These are phyloP conservation scores for Drosophila simulans DNA, from an alignment of 1,140 invertebrate species.

Conservation along the genomic window DNA sequence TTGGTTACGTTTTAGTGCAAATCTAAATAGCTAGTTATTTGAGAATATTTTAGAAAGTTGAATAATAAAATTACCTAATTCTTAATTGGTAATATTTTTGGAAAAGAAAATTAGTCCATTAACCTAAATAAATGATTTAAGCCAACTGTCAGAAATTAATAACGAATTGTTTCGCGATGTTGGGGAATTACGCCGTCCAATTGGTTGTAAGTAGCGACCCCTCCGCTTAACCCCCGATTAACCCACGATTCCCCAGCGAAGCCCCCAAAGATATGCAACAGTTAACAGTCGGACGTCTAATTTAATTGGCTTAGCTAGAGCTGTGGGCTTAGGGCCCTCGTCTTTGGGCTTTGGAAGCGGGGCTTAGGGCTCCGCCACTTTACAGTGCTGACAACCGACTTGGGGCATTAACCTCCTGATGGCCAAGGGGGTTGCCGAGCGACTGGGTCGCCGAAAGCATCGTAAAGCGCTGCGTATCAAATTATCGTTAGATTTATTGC, in stretches of 20 bases:
- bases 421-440: background rate
- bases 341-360: conserved; percentile 13
- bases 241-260: conserved; percentile 7
- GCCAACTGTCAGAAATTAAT: conserved; percentile 3
- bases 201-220: background rate
- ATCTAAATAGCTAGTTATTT: too few relatives aligned
- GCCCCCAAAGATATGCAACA: conserved; percentile 48
- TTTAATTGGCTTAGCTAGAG: conserved; percentile 56
- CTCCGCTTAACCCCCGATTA: background rate
- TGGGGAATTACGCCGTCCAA: background rate
- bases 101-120: too few relatives aligned
- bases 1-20: too few relatives aligned
- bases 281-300: conserved; percentile 45
- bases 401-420: conserved; percentile 37
- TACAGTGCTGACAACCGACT: conserved; percentile 6
- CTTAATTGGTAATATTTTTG: too few relatives aligned
- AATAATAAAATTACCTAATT: too few relatives aligned
- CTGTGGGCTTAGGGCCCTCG: conserved; percentile 25
- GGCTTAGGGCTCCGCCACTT: conserved; percentile 19
- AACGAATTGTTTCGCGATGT: conserved; percentile 1
- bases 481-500: conserved; percentile 63
- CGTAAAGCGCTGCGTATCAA: conserved; percentile 55
- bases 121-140: background rate
- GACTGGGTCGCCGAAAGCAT: conserved; percentile 19
- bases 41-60: too few relatives aligned